These are phyloP conservation scores for Sebastes hopkinsi DNA, from an alignment of 2,797 vertebrate species.

Conservation along the genomic window DNA sequence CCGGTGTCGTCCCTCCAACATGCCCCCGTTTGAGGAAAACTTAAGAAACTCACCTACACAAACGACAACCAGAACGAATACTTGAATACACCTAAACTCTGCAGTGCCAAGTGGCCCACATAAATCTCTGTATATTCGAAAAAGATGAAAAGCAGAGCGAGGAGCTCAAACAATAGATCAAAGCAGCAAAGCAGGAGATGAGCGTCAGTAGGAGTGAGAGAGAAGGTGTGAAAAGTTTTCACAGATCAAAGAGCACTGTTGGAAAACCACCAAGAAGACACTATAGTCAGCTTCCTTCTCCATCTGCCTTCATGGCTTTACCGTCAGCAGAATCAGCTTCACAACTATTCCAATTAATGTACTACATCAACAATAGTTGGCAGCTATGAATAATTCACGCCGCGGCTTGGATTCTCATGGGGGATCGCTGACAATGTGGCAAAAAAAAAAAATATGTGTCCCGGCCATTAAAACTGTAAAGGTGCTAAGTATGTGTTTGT, in stretches of 20 bases:
- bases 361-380: neutral
- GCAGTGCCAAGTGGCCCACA: neutral
- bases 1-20: neutral
- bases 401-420: neutral
- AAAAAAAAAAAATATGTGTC: neutral
- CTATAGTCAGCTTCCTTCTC: slow-evolving; percentile 1
- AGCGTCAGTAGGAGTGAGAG: neutral
- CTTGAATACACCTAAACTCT: neutral
- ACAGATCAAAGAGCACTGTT: slow-evolving; percentile 21
- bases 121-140: neutral
- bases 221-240: neutral
- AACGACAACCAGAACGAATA: neutral
- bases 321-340: slow-evolving; percentile 23
- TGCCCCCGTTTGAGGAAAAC: neutral
- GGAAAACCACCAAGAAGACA: slow-evolving; percentile 12
- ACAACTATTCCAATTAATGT: neutral
- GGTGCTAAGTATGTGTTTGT: slow-evolving; percentile 4
- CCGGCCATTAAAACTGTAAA: neutral
- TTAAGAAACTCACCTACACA: neutral
- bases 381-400: slow-evolving; percentile 23
- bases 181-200: neutral
- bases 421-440: neutral
- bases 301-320: neutral
- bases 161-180: neutral
- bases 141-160: neutral